Percentiles rank a stretch among this genome's conserved stretches.
phyloP scores from a whole-genome alignment of 2,113 vertebrate species.

The Brachirus orientalis region DNA sequence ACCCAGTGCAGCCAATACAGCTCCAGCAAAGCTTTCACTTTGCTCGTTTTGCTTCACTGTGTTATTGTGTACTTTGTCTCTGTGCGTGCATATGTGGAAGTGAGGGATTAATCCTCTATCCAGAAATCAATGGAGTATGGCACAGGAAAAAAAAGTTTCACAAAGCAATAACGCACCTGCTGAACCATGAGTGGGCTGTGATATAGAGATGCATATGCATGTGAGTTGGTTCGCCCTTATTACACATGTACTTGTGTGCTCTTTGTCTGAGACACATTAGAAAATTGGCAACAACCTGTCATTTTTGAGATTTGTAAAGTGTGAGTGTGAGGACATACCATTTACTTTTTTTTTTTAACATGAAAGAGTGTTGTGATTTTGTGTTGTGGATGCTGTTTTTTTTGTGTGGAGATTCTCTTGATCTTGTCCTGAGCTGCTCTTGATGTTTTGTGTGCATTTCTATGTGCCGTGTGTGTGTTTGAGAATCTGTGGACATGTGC shows the following conservation, averaged over 20 bases:
- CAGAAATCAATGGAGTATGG: background rate
- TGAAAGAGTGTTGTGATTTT: constrained; percentile 60
- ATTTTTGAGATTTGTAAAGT: constrained; percentile 36
- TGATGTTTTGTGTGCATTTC: constrained; percentile 43
- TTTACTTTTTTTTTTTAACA: constrained; percentile 53
- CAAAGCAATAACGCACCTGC: background rate
- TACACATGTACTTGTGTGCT: constrained; percentile 30
- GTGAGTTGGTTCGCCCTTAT: constrained; percentile 1
- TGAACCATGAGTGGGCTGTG: too few relatives aligned
- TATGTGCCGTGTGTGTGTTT: background rate
- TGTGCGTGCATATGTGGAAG: background rate
- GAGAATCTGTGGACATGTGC: constrained; percentile 9
- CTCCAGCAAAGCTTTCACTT: background rate
- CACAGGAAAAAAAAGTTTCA: background rate
- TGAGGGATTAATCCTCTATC: background rate
- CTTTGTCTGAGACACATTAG: constrained; percentile 23
- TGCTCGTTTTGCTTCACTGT: background rate
- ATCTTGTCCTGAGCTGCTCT: constrained; percentile 60
- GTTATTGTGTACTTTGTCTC: background rate
- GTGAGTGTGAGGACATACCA: constrained; percentile 42
- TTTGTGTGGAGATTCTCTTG: constrained; percentile 51
- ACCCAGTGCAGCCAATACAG: background rate
- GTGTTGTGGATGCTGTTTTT: constrained; percentile 47
- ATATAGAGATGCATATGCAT: too few relatives aligned
- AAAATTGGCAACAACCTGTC: constrained; percentile 40